phyloP scores from a whole-genome alignment of 1,140 invertebrate species.

The Coenobita brevimanus region DNA sequence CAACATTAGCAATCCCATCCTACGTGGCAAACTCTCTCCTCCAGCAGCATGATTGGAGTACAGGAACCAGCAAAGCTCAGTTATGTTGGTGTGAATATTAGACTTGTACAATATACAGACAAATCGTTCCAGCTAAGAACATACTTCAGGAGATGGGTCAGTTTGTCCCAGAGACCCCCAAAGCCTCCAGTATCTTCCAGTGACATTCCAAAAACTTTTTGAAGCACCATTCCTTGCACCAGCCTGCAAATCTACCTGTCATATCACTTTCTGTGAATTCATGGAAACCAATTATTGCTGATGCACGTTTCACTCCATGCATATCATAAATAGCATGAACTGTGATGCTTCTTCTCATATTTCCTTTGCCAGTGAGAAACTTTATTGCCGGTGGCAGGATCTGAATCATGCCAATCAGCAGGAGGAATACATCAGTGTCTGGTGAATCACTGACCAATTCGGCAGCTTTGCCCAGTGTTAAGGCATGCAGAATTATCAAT shows the following conservation, averaged over 20 bases:
- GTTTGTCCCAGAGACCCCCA: background rate
- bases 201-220: background rate
- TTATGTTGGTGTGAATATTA: background rate
- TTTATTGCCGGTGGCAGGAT: background rate
- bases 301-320: background rate
- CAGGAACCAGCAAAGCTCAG: slow-evolving; percentile 1
- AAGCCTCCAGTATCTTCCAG: background rate
- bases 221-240: background rate
- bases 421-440: no score
- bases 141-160: background rate
- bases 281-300: background rate
- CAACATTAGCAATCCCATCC: background rate
- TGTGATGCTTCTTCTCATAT: background rate
- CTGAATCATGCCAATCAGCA: background rate
- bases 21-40: background rate
- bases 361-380: background rate
- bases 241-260: background rate
- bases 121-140: slow-evolving; percentile 11
- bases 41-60: background rate
- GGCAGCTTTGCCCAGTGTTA: no score
- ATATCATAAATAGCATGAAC: background rate
- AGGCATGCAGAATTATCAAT: no score
- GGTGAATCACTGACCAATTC: no score
- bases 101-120: background rate
- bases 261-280: background rate